Evolutionary conservation across 2,888 invertebrate genomes (phyloP), one percentile per base, ranked within the genome.

Genomic region (Lithophane leautieri): DNA sequence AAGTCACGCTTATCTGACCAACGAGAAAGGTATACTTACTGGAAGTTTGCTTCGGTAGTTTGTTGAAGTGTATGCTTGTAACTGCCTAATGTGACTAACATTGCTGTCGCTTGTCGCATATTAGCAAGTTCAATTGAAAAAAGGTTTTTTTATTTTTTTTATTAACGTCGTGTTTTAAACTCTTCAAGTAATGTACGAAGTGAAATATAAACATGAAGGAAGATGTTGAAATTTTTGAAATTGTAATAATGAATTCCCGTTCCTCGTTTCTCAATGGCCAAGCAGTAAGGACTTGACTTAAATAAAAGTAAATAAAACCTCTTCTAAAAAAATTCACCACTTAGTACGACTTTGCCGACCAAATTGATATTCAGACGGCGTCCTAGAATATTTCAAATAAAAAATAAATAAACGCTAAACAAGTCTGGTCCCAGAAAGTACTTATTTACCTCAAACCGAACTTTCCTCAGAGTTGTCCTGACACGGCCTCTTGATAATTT

Each of bases 401-500:
- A 81, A 86, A 86, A 86, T 86, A 86, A 86, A 86, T 84, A 86
- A 83, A 88, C 86, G 82, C 77, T 82, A 88, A 86, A 86, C 86
- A 86, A 88, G 88, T 80, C 81, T 87, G 86, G 78, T 70, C 78
- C 76, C 82, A 80, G 66, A 82, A 87, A 86, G 79, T 88, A 88
- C 88, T 86, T 86, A 88, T 88, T 86, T 87, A 86, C 86, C 86
- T 86, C 86, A 87, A 86, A 82, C 85, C 76, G 77, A 82, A 80
- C 78, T 88, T 87, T 78, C 74, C 78, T 72, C 74, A 68, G 79
- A 83, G 79, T 81, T 77, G 67, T 67, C 77, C 80, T 84, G 79
- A 85, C 77, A 73, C 81, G 73, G 77, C 81, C 78, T 82, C 91
- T 83, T 88, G 88, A 82, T 88, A 88, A 90, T 90, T 89, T 88